Conservation (phyloP, 2,888 invertebrate genomes). For the Acrobasis suavella region DNA sequence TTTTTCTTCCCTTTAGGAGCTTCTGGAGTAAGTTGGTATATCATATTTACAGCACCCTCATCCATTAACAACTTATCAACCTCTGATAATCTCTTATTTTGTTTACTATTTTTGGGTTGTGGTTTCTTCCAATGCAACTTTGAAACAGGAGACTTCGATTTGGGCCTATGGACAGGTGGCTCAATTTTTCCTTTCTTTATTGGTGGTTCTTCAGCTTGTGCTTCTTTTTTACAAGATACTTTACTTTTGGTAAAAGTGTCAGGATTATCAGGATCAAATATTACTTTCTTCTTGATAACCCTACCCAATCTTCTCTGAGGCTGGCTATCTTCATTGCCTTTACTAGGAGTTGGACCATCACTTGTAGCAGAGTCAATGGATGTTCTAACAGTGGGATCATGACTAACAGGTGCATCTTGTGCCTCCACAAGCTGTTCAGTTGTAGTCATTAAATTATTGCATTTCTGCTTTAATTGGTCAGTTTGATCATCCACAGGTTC, state of each 20-base stretch:
- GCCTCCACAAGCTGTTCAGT: slow-evolving; percentile 38
- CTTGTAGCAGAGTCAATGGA: slow-evolving; percentile 47
- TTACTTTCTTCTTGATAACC: slow-evolving; percentile 87
- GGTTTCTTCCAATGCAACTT: slow-evolving; percentile 77
- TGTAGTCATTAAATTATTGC: slow-evolving; percentile 37
- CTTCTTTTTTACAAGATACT: slow-evolving; percentile 52
- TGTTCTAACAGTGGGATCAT: slow-evolving; percentile 42
- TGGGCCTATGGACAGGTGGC: slow-evolving; percentile 44
- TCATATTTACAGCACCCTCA: slow-evolving; percentile 93
- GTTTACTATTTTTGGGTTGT: slow-evolving; percentile 67
- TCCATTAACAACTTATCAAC: slow-evolving; percentile 90
- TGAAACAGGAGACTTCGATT: slow-evolving; percentile 63
- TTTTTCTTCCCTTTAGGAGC: slow-evolving; percentile 76
- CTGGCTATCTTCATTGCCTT: slow-evolving; percentile 56
- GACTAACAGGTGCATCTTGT: slow-evolving; percentile 39
- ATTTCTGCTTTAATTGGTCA: slow-evolving; percentile 38
- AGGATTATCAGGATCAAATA: slow-evolving; percentile 87
- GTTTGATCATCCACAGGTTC: slow-evolving; percentile 51
- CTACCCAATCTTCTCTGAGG: slow-evolving; percentile 72
- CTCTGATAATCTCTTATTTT: slow-evolving; percentile 85
- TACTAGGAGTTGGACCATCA: slow-evolving; percentile 50
- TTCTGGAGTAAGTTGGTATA: slow-evolving; percentile 88
- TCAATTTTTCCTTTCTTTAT: slow-evolving; percentile 61
- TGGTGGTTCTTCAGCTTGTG: slow-evolving; percentile 40
- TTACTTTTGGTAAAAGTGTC: slow-evolving; percentile 76